Evolutionary conservation across 2,797 vertebrate genomes (phyloP), one percentile per base, ranked within the genome.

Genomic region (Lophius americanus): DNA sequence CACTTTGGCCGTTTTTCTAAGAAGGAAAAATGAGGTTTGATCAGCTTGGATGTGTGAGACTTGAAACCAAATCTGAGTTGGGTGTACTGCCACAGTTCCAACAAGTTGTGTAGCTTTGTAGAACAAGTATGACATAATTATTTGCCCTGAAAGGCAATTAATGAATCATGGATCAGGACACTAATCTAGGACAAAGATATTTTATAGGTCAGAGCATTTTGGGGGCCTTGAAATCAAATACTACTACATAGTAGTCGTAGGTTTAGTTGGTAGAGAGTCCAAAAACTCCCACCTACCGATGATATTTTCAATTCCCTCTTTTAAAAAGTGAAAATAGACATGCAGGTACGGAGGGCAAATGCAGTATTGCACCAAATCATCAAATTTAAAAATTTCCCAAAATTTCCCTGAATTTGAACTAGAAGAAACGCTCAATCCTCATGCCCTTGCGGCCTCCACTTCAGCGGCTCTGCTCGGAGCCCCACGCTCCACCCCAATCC

Each of bases 11-110:
- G 23, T 23, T 23, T 23, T 23, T 23, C 23, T 23, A 23, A 23
- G 23, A 23, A 23, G 23, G 23, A 23, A 23, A 23, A 23, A 23
- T 23, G 23, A 23, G 23, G 23, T 23, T 23, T 23, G 23, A 23
- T 23, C 23, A 23, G 23, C 23, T 23, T 23, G 23, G 23, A 23
- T 23, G 23, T 23, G 23, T 23, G 23, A 23, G 23, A 23, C 23
- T 23, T 23, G 23, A 23, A 23, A 23, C 23, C 23, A 23, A 23
- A 23, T 23, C 23, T 23, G 23, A 47, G 23, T 11, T 10, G 36
- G 73, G 77, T 37, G 49, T 44, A 68, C 64, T 50, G 70, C 47
- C 14, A 35, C 53, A 9, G 70, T 70, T 64, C 70, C 59, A 79
- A 66, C 62, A 67, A 53, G 61, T 60, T 60, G 10, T 70, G 58